Base-by-base conservation (phyloP, 2,113 vertebrate species). In the Panurus biarmicus region DNA sequence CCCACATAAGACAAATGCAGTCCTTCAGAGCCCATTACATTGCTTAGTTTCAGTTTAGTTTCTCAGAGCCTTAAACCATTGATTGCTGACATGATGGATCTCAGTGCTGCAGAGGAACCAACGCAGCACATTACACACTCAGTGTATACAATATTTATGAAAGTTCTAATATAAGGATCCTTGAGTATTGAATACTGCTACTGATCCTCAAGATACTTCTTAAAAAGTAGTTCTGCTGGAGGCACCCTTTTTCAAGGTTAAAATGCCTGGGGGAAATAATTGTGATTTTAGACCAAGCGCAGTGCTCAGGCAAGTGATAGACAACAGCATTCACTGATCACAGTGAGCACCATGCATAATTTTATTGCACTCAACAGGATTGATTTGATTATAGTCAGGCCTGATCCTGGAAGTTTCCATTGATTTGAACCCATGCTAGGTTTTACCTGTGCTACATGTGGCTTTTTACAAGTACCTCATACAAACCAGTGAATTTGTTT, bases 101-200 rank as follows among this genome's bases (percentile, higher is more conserved):
- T 53, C 50, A 79, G 24, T 29, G 73, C 76, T 96, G 38, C 85
- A 77, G 47, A 91, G 73, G 88, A 95, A 82, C 67, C 65, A 51
- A 33, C 11, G 7, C 81, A 94, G 81, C 85, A 81, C 73, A 57
- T 66, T 71, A n/a, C 48, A 76, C 40, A 42, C 61, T 54, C 53
- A 33, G 47, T 36, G 48, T 35, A 88, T 94, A 18, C 48, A 96
- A 35, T 88, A 87, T 87, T 94, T 88, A 92, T 86, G 65, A 61
- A 90, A 65, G 51, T 86, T 74, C 54, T 64, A 24, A 67, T 79
- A 72, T 35, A 77, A 91, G 57, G 10, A 88, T 69, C 40, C 36
- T 57, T 83, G 56, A 85, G 56, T 69, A 40, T 74, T 61, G 84
- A 75, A 14, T 85, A 70, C 54, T 69, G 67, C 40, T 75, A 5